Conservation (phyloP, 2,888 invertebrate genomes). For the Lumbricus terrestris region DNA sequence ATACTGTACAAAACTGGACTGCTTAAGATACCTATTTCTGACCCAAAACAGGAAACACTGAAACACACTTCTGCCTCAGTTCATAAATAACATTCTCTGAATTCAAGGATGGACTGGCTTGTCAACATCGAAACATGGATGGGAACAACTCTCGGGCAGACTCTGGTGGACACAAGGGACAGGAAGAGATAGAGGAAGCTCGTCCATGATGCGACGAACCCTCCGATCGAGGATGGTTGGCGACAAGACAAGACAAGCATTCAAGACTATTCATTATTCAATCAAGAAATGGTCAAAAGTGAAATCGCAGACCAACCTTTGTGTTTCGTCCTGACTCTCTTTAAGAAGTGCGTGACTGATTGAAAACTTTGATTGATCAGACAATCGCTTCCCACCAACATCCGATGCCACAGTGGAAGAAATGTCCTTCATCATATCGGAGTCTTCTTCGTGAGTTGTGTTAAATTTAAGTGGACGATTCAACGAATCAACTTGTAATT, state of each 20-base stretch:
- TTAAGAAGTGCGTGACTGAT: neutral
- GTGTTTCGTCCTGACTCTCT: neutral
- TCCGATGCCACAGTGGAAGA: neutral
- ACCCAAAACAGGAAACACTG: neutral
- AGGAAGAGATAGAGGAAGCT: too few relatives aligned
- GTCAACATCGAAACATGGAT: too few relatives aligned
- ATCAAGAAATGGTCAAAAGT: neutral
- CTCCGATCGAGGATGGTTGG: too few relatives aligned
- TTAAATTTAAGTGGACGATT: constrained; percentile 8
- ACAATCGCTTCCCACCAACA: neutral
- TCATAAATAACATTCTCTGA: neutral
- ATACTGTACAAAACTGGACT: too few relatives aligned
- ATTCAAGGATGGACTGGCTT: too few relatives aligned
- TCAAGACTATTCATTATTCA: too few relatives aligned
- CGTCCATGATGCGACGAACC: too few relatives aligned
- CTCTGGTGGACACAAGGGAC: too few relatives aligned
- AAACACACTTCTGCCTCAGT: neutral
- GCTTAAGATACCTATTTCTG: too few relatives aligned
- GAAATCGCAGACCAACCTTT: neutral
- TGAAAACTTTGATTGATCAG: neutral
- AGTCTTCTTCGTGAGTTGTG: neutral
- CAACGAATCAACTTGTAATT: neutral
- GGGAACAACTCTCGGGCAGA: too few relatives aligned
- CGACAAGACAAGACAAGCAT: too few relatives aligned
- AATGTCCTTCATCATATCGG: neutral